Conservation (phyloP, 2,797 vertebrate genomes). For the Falco concolor region DNA sequence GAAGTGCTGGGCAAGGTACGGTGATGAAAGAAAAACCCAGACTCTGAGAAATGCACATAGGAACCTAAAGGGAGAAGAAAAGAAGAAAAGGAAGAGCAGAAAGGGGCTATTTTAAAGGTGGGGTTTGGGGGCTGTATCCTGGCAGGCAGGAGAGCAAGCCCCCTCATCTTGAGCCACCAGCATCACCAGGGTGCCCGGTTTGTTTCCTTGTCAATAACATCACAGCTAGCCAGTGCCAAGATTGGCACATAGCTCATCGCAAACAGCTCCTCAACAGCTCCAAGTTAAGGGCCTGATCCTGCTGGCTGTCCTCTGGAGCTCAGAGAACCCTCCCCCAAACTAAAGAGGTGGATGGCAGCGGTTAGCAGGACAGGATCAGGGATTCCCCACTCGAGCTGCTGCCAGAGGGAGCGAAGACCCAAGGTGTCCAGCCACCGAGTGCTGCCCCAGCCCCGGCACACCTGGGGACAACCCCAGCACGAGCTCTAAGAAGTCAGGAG, state of each 20-base stretch:
- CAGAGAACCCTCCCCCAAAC: background rate
- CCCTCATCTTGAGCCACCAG: accelerated
- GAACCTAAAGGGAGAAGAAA: background rate
- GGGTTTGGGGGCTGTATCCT: background rate
- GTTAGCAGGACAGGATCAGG: background rate
- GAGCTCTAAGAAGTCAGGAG: background rate
- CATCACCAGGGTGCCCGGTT: background rate
- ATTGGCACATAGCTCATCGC: background rate
- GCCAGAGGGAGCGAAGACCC: background rate
- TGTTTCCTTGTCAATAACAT: background rate
- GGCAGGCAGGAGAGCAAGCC: background rate
- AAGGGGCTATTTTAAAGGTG: background rate
- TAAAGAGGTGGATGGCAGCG: background rate
- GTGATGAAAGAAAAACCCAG: background rate
- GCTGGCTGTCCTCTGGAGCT: background rate
- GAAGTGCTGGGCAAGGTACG: background rate
- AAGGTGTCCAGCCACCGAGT: background rate
- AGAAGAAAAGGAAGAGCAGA: background rate
- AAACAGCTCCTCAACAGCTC: background rate
- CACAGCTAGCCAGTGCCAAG: background rate
- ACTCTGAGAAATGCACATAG: background rate
- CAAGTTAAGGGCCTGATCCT: background rate
- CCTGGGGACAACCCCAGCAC: accelerated
- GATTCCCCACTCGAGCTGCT: background rate
- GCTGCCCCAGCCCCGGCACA: background rate